Evolutionary conservation across 2,888 invertebrate genomes (phyloP).

Genomic region (Salticus scenicus): DNA sequence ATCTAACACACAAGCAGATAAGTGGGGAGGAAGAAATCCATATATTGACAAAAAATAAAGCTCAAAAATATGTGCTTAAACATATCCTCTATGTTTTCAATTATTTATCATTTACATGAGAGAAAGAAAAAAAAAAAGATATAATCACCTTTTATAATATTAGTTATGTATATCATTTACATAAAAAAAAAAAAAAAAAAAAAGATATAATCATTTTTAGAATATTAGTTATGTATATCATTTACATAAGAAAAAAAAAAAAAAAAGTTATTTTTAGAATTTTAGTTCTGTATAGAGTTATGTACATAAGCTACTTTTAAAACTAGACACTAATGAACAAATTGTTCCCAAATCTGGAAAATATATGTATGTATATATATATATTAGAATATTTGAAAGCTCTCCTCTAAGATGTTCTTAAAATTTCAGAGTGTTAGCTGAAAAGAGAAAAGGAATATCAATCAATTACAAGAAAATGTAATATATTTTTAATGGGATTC

Average conservation of each 20-base stretch:
- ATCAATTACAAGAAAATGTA: too few species aligned
- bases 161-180: too few species aligned
- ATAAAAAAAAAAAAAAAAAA: too few species aligned
- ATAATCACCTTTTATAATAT: too few species aligned
- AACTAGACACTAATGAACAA: background rate
- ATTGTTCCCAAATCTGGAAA: slow-evolving; percentile 15
- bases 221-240: background rate
- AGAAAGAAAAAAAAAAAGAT: too few species aligned
- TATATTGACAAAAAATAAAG: too few species aligned
- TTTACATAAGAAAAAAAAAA: background rate
- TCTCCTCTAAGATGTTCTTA: background rate
- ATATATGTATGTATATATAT: background rate
- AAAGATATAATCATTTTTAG: background rate
- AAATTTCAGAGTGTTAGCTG: background rate
- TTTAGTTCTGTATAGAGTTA: background rate
- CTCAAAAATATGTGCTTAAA: too few species aligned
- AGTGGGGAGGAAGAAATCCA: too few species aligned
- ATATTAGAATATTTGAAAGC: slow-evolving; percentile 2
- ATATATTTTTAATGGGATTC: too few species aligned
- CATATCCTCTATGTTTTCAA: too few species aligned
- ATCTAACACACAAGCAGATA: too few species aligned
- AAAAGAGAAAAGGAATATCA: background rate
- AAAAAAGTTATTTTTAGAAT: background rate
- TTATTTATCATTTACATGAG: too few species aligned
- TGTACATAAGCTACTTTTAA: background rate